These are phyloP conservation scores for Prorops nasuta DNA, from an alignment of 1,140 invertebrate species.

Conservation along the genomic window DNA sequence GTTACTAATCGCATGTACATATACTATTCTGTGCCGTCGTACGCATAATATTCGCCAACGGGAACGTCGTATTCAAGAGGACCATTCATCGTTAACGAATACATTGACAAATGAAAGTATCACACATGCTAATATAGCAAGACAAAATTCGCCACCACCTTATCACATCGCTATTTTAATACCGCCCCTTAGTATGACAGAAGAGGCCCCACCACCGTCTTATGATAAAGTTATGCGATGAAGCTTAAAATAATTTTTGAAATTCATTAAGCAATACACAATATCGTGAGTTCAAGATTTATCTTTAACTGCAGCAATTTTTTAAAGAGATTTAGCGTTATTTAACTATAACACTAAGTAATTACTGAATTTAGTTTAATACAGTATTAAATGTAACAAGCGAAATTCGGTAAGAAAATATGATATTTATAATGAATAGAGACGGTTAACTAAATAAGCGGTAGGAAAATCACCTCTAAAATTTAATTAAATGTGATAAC, in stretches of 20 bases:
- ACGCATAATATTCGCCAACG: conserved; percentile 27
- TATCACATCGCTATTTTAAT: conserved; percentile 69
- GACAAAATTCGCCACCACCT: conserved; percentile 59
- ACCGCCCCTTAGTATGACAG: conserved; percentile 51
- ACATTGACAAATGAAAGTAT: conserved; percentile 26
- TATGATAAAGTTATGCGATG: conserved; percentile 66
- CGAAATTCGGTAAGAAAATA: too few relatives aligned
- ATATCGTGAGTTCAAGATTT: too few relatives aligned
- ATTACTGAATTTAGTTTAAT: conserved; percentile 1
- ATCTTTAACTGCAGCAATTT: too few relatives aligned
- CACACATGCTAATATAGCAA: conserved; percentile 28
- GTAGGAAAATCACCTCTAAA: too few relatives aligned
- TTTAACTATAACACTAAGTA: too few relatives aligned
- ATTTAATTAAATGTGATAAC: too few relatives aligned
- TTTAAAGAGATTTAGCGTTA: too few relatives aligned
- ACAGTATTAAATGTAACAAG: too few relatives aligned
- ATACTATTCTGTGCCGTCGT: conserved; percentile 42
- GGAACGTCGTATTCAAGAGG: conserved; percentile 29
- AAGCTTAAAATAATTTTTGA: too few relatives aligned
- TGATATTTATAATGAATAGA: too few relatives aligned
- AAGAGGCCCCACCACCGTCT: conserved; percentile 64
- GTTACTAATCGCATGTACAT: conserved; percentile 61
- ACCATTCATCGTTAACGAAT: conserved; percentile 24
- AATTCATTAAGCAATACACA: too few relatives aligned
- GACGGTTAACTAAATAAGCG: too few relatives aligned